These are phyloP conservation scores for Capitulum mitella DNA, from an alignment of 2,888 invertebrate species.

Conservation along the genomic window DNA sequence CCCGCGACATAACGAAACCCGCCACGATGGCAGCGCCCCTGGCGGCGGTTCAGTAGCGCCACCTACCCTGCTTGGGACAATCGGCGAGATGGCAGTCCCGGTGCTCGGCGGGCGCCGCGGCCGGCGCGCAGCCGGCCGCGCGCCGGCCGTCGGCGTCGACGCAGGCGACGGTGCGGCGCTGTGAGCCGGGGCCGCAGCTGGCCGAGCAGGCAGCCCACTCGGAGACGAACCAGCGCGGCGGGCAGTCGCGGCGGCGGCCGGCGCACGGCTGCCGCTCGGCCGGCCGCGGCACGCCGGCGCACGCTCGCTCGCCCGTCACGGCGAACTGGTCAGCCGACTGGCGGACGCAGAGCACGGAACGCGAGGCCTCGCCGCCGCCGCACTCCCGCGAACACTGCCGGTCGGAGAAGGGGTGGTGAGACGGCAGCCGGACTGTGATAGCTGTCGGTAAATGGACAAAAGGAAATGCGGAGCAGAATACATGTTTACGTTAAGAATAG, in stretches of 20 bases:
- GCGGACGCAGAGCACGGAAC: conserved; percentile 55
- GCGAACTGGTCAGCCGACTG: conserved; percentile 58
- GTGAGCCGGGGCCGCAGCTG: conserved; percentile 54
- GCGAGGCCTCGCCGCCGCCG: conserved; percentile 63
- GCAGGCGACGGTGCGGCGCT: conserved; percentile 57
- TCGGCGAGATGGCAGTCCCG: conserved; percentile 58
- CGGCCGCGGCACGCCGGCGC: neutral
- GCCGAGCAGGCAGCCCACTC: conserved; percentile 51
- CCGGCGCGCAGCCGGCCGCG: conserved; percentile 60
- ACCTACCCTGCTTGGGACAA: conserved; percentile 38
- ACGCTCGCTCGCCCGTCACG: conserved; percentile 63
- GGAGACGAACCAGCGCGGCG: conserved; percentile 40
- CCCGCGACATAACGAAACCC: too few species aligned
- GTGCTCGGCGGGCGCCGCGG: conserved; percentile 65
- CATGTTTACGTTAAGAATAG: too few species aligned
- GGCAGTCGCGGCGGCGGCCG: conserved; percentile 58
- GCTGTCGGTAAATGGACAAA: too few species aligned
- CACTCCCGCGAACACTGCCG: conserved; percentile 64
- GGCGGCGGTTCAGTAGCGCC: neutral
- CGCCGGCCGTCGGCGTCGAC: conserved; percentile 54
- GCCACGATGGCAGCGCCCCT: conserved; percentile 54
- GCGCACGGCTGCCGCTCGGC: conserved; percentile 56
- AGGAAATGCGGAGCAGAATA: too few species aligned
- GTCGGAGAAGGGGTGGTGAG: conserved; percentile 44
- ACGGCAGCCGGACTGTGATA: too few species aligned